phyloP scores from a whole-genome alignment of 2,888 invertebrate genomes.

The Apoderus coryli region DNA sequence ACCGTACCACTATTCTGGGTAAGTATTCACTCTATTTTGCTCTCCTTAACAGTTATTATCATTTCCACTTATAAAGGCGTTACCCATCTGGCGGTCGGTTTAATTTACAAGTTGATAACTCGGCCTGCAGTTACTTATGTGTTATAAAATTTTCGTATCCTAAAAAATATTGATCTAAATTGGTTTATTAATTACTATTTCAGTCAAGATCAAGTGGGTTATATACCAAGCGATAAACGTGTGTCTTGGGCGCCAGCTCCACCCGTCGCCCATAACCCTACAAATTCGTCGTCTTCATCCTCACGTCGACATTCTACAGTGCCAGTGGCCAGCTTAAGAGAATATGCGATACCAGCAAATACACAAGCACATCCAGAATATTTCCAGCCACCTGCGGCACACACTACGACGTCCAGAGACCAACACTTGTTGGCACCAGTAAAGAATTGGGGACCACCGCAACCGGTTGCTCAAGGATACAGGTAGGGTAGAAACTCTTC shows the following conservation, averaged over 20 bases:
- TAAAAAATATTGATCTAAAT: too few relatives aligned
- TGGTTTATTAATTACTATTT: too few relatives aligned
- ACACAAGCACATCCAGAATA: constrained; percentile 40
- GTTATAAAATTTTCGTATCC: too few relatives aligned
- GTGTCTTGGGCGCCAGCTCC: constrained; percentile 43
- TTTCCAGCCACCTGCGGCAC: constrained; percentile 40
- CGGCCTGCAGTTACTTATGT: too few relatives aligned
- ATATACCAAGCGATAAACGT: constrained; percentile 35
- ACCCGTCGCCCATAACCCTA: constrained; percentile 28
- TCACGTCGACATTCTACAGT: constrained; percentile 30
- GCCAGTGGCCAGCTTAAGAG: constrained; percentile 31
- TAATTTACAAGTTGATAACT: too few relatives aligned
- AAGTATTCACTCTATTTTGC: too few relatives aligned
- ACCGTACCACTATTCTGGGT: too few relatives aligned
- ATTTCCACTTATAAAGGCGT: too few relatives aligned
- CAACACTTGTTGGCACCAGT: constrained; percentile 34
- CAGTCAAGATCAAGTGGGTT: constrained; percentile 26
- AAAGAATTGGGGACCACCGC: constrained; percentile 33
- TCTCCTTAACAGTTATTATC: too few relatives aligned
- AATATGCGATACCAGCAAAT: constrained; percentile 26
- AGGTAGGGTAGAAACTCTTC: too few relatives aligned
- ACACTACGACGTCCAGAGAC: constrained; percentile 41
- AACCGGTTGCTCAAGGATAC: constrained; percentile 36
- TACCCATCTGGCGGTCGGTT: too few relatives aligned
- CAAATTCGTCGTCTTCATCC: constrained; percentile 18